Conservation (phyloP, 2,888 invertebrate species). For the Metallyticus violacea region DNA sequence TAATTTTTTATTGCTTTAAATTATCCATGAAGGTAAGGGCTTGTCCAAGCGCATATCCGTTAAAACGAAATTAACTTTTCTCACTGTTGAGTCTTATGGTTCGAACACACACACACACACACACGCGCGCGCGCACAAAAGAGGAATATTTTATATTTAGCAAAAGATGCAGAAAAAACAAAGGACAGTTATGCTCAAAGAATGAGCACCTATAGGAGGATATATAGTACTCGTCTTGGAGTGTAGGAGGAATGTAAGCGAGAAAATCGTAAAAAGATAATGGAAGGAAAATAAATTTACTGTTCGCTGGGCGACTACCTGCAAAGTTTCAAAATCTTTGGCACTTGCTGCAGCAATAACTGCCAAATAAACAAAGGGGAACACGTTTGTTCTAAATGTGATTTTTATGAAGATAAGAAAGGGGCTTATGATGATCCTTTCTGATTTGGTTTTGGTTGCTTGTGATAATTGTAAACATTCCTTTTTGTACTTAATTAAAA, state of each 20-base stretch:
- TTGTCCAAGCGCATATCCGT: too few relatives aligned
- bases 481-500: too few relatives aligned
- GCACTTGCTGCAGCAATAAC: neutral
- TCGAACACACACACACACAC: too few relatives aligned
- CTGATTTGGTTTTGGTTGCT: neutral
- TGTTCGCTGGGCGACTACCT: neutral
- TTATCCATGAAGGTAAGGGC: too few relatives aligned
- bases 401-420: neutral
- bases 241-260: neutral
- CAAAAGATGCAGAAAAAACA: neutral
- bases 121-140: too few relatives aligned
- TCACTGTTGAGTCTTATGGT: too few relatives aligned
- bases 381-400: neutral
- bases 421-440: neutral
- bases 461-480: neutral
- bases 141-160: too few relatives aligned
- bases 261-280: neutral
- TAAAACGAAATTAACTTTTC: too few relatives aligned
- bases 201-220: neutral
- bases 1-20: too few relatives aligned
- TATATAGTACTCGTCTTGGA: neutral
- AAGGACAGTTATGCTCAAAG: neutral
- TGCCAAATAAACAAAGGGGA: neutral
- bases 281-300: neutral
- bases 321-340: neutral